Conservation (phyloP, 2,113 vertebrate genomes). For the Alethe diademata region DNA sequence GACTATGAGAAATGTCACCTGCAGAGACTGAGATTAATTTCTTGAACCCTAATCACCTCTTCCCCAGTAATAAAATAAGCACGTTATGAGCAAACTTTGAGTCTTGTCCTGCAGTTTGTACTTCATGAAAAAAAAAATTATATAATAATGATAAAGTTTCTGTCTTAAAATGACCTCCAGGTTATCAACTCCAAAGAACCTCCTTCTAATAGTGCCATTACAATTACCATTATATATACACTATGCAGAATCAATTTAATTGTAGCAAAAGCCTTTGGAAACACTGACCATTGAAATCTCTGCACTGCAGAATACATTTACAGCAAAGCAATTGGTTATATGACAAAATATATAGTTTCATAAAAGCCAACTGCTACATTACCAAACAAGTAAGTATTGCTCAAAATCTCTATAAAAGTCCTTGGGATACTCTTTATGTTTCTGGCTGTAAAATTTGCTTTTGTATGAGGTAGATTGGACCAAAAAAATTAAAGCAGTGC, state of each 20-base stretch:
- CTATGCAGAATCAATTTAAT: background rate
- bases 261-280: constrained; percentile 7
- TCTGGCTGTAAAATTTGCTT: background rate
- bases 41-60: background rate
- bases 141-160: background rate
- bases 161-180: constrained; percentile 6
- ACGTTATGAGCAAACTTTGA: background rate
- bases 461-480: background rate
- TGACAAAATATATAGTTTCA: background rate
- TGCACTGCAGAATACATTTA: background rate
- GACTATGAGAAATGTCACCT: constrained; percentile 14
- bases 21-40: constrained; percentile 33
- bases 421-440: background rate
- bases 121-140: background rate
- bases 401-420: background rate
- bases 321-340: background rate
- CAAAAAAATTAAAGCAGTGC: background rate
- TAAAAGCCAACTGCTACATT: background rate
- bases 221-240: background rate
- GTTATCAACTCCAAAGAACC: background rate
- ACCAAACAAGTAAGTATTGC: background rate
- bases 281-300: background rate
- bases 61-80: background rate
- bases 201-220: background rate
- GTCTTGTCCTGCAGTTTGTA: background rate